These are phyloP conservation scores for Cololabis saira DNA, from an alignment of 2,113 vertebrate species.

Conservation along the genomic window DNA sequence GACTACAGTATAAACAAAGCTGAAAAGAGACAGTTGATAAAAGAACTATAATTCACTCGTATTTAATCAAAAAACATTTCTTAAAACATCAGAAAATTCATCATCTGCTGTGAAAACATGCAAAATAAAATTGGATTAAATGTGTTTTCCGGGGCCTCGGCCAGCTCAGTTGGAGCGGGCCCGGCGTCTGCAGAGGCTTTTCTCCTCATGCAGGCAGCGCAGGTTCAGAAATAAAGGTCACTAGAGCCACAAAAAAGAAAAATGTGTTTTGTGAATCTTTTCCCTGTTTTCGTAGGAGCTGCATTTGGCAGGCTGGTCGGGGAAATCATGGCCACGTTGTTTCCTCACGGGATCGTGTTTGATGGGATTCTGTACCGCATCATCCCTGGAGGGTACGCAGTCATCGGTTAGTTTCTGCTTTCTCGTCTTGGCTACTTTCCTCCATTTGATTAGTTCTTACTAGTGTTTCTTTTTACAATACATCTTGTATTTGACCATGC, in stretches of 20 bases:
- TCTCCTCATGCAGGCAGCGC: too few species aligned
- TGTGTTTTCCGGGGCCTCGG: too few species aligned
- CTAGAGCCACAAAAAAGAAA: neutral
- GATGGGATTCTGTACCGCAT: constrained; percentile 93
- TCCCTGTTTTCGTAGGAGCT: constrained; percentile 80
- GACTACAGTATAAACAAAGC: too few species aligned
- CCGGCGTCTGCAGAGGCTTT: too few species aligned
- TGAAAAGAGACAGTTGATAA: too few species aligned
- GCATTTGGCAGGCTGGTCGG: constrained; percentile 91
- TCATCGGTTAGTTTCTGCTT: constrained; percentile 88
- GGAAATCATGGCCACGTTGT: constrained; percentile 93
- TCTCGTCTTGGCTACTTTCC: neutral
- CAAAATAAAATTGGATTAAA: too few species aligned
- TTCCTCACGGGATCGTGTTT: constrained; percentile 92
- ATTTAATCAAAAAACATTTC: too few species aligned
- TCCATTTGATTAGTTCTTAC: neutral
- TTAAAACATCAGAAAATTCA: too few species aligned
- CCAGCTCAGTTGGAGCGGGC: too few species aligned
- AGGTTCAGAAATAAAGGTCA: too few species aligned
- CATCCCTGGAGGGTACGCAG: constrained; percentile 95
- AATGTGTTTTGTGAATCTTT: neutral
- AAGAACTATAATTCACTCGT: too few species aligned
- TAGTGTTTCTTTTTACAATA: neutral
- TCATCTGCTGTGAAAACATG: too few species aligned
- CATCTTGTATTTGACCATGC: neutral